Percentiles rank a stretch among this genome's conserved stretches.
These are phyloP conservation scores for Leptocoma aspasia DNA, from an alignment of 2,113 vertebrate species.

Conservation along the genomic window DNA sequence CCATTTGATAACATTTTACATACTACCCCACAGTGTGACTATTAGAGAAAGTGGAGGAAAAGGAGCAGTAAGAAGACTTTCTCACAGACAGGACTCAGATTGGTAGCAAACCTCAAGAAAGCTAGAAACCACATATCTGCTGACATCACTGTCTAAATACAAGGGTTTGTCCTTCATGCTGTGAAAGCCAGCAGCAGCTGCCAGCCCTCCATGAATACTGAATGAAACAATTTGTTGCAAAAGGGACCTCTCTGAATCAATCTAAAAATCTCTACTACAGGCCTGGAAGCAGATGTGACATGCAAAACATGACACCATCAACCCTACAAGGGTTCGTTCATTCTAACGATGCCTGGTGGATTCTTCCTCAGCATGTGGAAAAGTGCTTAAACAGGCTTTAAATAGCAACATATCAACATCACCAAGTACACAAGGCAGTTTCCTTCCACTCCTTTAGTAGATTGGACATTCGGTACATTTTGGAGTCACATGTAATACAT, in stretches of 20 bases:
- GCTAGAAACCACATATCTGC: conserved; percentile 31
- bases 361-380: not conserved
- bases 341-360: not conserved
- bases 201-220: not conserved
- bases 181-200: conserved; percentile 30
- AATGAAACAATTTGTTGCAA: conserved; percentile 59
- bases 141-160: not conserved
- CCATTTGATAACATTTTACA: not conserved
- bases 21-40: not conserved
- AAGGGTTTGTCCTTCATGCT: conserved; percentile 24
- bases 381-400: not conserved
- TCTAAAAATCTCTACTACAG: not conserved
- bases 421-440: not conserved
- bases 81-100: not conserved
- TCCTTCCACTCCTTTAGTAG: not conserved
- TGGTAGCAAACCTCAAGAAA: conserved; percentile 35
- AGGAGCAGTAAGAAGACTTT: not conserved
- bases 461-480: not conserved
- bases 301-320: not conserved
- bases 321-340: not conserved
- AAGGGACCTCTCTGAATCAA: conserved; percentile 53
- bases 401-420: not conserved
- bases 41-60: not conserved
- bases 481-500: not conserved
- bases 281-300: not conserved